phyloP scores from a whole-genome alignment of 2,113 vertebrate genomes.

The Melanerpes formicivorus region DNA sequence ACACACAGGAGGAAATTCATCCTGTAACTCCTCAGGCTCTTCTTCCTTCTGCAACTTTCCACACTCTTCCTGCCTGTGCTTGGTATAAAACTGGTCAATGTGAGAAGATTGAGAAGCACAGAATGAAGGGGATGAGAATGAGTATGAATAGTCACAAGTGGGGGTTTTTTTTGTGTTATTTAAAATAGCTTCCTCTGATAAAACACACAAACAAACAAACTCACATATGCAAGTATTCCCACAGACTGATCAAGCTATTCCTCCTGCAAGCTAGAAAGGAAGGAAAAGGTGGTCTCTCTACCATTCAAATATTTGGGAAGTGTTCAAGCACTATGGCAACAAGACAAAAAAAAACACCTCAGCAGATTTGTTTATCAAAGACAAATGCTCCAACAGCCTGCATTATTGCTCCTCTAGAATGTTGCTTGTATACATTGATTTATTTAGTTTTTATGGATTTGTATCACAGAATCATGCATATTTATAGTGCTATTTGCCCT shows the following conservation, averaged over 20 bases:
- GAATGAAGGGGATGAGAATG: background rate
- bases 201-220: background rate
- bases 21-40: background rate
- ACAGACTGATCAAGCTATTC: background rate
- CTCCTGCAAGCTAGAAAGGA: background rate
- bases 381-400: background rate
- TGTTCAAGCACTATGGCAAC: background rate
- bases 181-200: background rate
- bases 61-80: background rate
- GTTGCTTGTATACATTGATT: background rate
- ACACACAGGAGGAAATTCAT: background rate
- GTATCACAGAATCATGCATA: background rate
- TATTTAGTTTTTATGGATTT: background rate
- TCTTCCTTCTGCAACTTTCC: background rate
- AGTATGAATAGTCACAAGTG: background rate
- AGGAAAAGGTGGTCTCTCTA: slow-evolving; percentile 40
- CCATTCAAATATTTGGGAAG: slow-evolving; percentile 9
- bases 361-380: background rate
- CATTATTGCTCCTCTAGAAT: background rate
- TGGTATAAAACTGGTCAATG: background rate
- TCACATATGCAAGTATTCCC: background rate
- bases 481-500: background rate
- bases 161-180: background rate
- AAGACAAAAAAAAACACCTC: background rate
- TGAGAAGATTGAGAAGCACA: background rate